A percentile compares a stretch with the other conserved stretches of the same genome.
phyloP scores from a whole-genome alignment of 2,797 vertebrate genomes.

The Coranthus polyacanthus region DNA sequence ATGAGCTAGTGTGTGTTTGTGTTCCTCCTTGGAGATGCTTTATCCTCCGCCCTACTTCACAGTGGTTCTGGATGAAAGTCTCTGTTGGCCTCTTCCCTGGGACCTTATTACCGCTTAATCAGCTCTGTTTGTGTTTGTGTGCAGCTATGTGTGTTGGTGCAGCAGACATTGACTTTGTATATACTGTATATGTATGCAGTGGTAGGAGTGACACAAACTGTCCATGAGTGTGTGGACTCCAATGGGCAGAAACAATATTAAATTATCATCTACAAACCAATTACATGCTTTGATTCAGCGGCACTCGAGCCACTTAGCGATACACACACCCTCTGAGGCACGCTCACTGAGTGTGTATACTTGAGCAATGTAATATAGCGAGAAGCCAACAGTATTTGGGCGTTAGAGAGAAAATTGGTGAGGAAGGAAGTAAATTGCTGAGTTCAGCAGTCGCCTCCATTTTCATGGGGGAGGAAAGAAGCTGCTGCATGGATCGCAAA shows the following conservation, averaged over 20 bases:
- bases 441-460: conserved; percentile 68
- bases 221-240: conserved; percentile 14
- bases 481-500: conserved; percentile 46
- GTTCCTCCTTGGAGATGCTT: conserved; percentile 78
- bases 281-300: conserved; percentile 48
- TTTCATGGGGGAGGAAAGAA: conserved; percentile 49
- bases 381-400: conserved; percentile 34
- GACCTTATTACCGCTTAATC: conserved; percentile 59
- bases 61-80: conserved; percentile 67
- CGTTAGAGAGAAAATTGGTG: conserved; percentile 45
- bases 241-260: conserved; percentile 29
- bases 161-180: conserved; percentile 9
- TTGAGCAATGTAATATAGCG: conserved; percentile 26
- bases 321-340: conserved; percentile 13
- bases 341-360: conserved; percentile 5
- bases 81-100: conserved; percentile 59
- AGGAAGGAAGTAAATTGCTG: conserved; percentile 64
- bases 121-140: conserved; percentile 41
- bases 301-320: conserved; percentile 12
- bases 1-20: conserved; percentile 47
- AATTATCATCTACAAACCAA: conserved; percentile 47
- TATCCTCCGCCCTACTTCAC: conserved; percentile 81
- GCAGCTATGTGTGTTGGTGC: conserved; percentile 6
- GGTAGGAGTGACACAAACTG: conserved; percentile 9
- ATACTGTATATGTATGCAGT: neutral